Percentiles rank a stretch among this genome's conserved stretches.
phyloP scores from a whole-genome alignment of 2,113 vertebrate genomes.

The Paradoxurus hermaphroditus region DNA sequence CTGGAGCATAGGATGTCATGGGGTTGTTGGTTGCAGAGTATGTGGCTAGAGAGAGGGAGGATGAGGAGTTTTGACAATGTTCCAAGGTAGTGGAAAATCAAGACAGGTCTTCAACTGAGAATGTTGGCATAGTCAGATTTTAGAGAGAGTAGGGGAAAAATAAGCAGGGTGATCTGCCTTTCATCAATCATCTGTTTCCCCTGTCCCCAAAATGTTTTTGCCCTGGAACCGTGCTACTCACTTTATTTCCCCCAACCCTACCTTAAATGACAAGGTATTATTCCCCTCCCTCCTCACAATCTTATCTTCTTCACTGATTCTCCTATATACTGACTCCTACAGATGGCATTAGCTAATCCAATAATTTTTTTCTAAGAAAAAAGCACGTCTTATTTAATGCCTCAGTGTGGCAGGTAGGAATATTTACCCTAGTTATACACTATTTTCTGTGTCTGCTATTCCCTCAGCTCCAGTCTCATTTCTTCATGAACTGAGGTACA shows the following conservation, averaged over 20 bases:
- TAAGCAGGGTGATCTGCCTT: neutral
- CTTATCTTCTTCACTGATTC: neutral
- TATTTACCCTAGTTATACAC: neutral
- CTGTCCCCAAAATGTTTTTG: neutral
- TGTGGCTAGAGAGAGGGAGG: neutral
- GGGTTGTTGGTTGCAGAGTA: too few species aligned
- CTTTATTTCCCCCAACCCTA: neutral
- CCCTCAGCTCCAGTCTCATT: neutral
- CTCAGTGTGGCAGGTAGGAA: neutral
- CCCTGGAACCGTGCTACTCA: neutral
- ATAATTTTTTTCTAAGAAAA: neutral
- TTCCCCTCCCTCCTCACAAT: neutral
- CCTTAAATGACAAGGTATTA: neutral
- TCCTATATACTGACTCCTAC: neutral
- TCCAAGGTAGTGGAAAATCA: neutral
- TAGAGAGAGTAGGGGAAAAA: neutral
- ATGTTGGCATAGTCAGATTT: neutral
- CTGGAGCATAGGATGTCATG: neutral
- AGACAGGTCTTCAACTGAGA: neutral
- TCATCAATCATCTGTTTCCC: neutral
- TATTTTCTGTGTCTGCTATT: neutral
- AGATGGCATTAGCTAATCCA: neutral
- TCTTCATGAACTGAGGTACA: neutral
- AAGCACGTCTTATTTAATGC: neutral
- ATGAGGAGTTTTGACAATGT: too few species aligned